Evolutionary conservation across 2,888 invertebrate genomes (phyloP).

Genomic region (Cryptus viduatorius): DNA sequence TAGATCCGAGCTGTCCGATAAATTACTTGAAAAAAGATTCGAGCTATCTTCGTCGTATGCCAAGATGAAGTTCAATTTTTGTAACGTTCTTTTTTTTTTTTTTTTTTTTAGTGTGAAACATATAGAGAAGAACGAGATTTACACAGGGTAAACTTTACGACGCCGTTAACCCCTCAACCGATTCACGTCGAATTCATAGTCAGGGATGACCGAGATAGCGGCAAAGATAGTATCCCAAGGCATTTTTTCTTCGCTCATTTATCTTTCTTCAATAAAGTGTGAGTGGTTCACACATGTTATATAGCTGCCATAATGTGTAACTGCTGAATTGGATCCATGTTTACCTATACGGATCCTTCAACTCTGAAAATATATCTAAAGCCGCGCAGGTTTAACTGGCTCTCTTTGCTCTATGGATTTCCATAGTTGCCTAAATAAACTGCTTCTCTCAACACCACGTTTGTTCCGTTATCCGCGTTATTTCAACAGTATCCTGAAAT

Average conservation of each 20-base stretch:
- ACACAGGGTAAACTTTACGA: conserved; percentile 63
- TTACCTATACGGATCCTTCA: conserved; percentile 2
- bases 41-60: not conserved
- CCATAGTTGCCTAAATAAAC: conserved; percentile 40
- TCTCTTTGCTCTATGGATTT: conserved; percentile 34
- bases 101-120: conserved; percentile 46
- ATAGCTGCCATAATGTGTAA: not conserved
- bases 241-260: not conserved
- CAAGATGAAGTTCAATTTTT: conserved; percentile 1
- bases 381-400: conserved; percentile 7
- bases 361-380: conserved; percentile 12
- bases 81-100: conserved; percentile 34
- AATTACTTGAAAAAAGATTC: conserved; percentile 8
- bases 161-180: conserved; percentile 62
- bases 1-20: not conserved
- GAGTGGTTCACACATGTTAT: not conserved
- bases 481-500: conserved; percentile 46
- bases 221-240: not conserved
- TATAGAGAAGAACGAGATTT: conserved; percentile 39
- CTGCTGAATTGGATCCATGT: not conserved
- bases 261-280: conserved; percentile 15
- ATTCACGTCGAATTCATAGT: not conserved
- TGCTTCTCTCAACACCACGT: conserved; percentile 17
- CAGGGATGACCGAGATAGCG: conserved; percentile 31
- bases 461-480: conserved; percentile 16